Percentiles rank a stretch among this genome's conserved stretches.
phyloP scores from a whole-genome alignment of 2,888 invertebrate genomes.

The Agriopis leucophaearia region DNA sequence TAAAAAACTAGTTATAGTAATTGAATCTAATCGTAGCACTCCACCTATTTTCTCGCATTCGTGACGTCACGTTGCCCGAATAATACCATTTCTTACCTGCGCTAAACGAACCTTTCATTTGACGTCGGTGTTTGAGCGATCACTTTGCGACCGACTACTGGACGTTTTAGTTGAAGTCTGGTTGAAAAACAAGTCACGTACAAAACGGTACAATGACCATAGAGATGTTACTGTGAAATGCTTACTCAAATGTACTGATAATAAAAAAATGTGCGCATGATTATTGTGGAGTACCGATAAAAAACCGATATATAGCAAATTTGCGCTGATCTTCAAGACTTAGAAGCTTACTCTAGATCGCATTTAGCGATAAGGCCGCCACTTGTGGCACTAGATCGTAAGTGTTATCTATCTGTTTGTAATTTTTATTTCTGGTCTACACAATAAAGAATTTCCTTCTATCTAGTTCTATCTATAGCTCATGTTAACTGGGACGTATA shows the following conservation, averaged over 20 bases:
- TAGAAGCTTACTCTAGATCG: no score
- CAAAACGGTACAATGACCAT: conserved; percentile 17
- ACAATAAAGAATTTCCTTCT: no score
- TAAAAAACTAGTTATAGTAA: not conserved
- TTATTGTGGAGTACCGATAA: no score
- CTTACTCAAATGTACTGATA: conserved; percentile 2
- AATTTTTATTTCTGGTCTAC: no score
- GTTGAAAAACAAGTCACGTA: conserved; percentile 21
- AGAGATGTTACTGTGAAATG: conserved; percentile 16
- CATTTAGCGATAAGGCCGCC: no score
- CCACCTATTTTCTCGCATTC: conserved; percentile 3
- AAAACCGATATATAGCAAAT: no score
- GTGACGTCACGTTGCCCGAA: conserved; percentile 20
- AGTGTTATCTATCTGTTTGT: no score
- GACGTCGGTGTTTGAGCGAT: conserved; percentile 27
- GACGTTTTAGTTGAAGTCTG: conserved; percentile 8
- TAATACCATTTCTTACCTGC: conserved; percentile 18
- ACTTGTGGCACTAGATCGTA: no score
- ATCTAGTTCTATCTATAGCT: no score
- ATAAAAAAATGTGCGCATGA: no score
- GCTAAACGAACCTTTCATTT: conserved; percentile 24
- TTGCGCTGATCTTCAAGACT: no score
- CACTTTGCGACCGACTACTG: conserved; percentile 16
- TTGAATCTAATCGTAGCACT: not conserved
- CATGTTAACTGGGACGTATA: no score